A percentile compares a stretch with the other conserved stretches of the same genome.
These are phyloP conservation scores for Volucella zonaria DNA, from an alignment of 2,888 invertebrate genomes.

Conservation along the genomic window DNA sequence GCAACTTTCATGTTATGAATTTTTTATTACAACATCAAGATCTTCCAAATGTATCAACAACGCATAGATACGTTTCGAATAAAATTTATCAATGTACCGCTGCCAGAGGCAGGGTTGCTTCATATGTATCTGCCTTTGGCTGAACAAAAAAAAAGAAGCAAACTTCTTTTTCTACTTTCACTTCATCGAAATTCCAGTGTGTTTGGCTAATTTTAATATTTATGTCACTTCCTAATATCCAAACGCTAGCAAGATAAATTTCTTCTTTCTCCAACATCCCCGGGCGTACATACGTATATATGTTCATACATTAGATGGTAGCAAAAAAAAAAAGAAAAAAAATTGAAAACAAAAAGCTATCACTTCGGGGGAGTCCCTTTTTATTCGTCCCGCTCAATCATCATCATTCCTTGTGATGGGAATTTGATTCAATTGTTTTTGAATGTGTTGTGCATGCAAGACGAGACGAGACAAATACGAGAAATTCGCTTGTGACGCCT, in stretches of 20 bases:
- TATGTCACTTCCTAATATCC: constrained; percentile 44
- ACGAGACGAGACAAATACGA: constrained; percentile 45
- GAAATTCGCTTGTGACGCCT: constrained; percentile 9
- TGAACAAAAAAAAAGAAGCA: constrained; percentile 26
- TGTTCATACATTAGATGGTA: constrained; percentile 46
- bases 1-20: constrained; percentile 48
- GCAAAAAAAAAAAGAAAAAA: background rate
- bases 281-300: constrained; percentile 21
- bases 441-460: constrained; percentile 68
- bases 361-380: constrained; percentile 22
- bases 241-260: constrained; percentile 50
- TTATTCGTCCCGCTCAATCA: constrained; percentile 70
- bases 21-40: constrained; percentile 43
- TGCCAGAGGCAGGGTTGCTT: background rate
- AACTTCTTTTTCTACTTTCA: constrained; percentile 56
- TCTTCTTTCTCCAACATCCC: constrained; percentile 51
- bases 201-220: constrained; percentile 71
- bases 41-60: constrained; percentile 6
- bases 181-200: constrained; percentile 64
- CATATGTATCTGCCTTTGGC: constrained; percentile 20
- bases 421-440: constrained; percentile 74
- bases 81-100: constrained; percentile 22
- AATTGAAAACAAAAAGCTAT: constrained; percentile 17
- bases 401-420: constrained; percentile 71
- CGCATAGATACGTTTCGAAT: constrained; percentile 25